Percentiles rank a stretch among this genome's conserved stretches.
phyloP scores from a whole-genome alignment of 2,888 invertebrate species.

The Amaurobius ferox region DNA sequence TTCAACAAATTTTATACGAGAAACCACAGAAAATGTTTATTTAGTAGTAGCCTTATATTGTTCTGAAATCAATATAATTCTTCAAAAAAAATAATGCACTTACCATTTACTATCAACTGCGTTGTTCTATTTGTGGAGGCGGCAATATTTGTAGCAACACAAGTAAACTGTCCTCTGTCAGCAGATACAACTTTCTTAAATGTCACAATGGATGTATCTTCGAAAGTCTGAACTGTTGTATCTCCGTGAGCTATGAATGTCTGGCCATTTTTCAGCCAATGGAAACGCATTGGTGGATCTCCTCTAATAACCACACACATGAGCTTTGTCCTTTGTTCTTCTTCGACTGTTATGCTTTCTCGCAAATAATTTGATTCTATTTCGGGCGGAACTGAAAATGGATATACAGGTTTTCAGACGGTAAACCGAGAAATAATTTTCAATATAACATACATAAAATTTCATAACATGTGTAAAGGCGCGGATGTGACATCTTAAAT shows the following conservation, averaged over 20 bases:
- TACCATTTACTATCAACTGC: slow-evolving; percentile 77
- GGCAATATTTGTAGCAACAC: slow-evolving; percentile 76
- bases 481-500: too few relatives aligned
- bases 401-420: too few relatives aligned
- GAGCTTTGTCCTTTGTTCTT: slow-evolving; percentile 72
- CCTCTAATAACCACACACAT: slow-evolving; percentile 74
- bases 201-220: slow-evolving; percentile 76
- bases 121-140: slow-evolving; percentile 75
- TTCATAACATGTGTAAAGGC: too few relatives aligned
- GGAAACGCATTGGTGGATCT: slow-evolving; percentile 77
- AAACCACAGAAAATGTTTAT: too few relatives aligned
- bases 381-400: slow-evolving; percentile 67
- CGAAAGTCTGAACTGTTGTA: slow-evolving; percentile 75
- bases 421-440: too few relatives aligned
- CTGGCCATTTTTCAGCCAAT: slow-evolving; percentile 77
- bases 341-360: slow-evolving; percentile 70
- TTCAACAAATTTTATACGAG: too few relatives aligned
- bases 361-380: slow-evolving; percentile 73
- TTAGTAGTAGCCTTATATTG: too few relatives aligned
- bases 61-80: too few relatives aligned
- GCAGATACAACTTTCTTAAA: slow-evolving; percentile 76
- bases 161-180: slow-evolving; percentile 77
- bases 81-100: slow-evolving; percentile 41
- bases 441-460: too few relatives aligned
- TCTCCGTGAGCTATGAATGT: slow-evolving; percentile 75